Conservation (phyloP, 1,140 invertebrate species). For the Phthorimaea operculella region DNA sequence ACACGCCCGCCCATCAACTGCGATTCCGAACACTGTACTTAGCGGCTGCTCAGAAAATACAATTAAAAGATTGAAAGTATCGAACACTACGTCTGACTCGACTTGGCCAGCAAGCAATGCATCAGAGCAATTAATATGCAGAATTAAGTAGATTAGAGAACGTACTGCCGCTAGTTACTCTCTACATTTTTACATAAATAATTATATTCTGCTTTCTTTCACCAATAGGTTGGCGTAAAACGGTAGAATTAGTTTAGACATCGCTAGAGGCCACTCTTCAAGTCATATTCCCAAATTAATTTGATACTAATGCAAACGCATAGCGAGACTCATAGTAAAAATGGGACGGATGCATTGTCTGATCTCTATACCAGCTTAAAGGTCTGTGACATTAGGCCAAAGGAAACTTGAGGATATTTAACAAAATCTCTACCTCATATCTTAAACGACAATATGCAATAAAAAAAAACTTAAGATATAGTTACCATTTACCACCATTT, state of each 20-base stretch:
- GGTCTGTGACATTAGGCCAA: slow-evolving; percentile 17
- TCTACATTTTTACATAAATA: too few relatives aligned
- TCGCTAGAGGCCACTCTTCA: slow-evolving; percentile 52
- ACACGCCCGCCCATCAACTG: too few relatives aligned
- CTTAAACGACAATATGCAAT: slow-evolving; percentile 8
- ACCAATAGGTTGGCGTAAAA: slow-evolving; percentile 26
- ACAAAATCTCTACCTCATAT: slow-evolving; percentile 35
- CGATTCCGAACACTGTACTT: too few relatives aligned
- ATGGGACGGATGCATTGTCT: too few relatives aligned
- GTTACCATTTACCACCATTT: slow-evolving; percentile 14
- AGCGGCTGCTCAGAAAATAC: too few relatives aligned
- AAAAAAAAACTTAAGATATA: neutral
- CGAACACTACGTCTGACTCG: too few relatives aligned
- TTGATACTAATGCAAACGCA: neutral
- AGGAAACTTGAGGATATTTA: slow-evolving; percentile 11
- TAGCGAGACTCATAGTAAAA: too few relatives aligned
- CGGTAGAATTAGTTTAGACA: slow-evolving; percentile 51
- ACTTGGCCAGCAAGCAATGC: too few relatives aligned
- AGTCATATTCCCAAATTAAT: slow-evolving; percentile 16
- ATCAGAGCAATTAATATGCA: too few relatives aligned
- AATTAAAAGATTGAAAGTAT: too few relatives aligned
- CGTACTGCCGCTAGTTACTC: too few relatives aligned
- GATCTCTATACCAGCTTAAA: neutral
- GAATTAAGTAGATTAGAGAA: too few relatives aligned
- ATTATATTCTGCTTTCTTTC: slow-evolving; percentile 23